Evolutionary conservation across 2,113 vertebrate species (phyloP), one percentile per base, ranked within the genome.

Genomic region (Mormoops blainvillei): DNA sequence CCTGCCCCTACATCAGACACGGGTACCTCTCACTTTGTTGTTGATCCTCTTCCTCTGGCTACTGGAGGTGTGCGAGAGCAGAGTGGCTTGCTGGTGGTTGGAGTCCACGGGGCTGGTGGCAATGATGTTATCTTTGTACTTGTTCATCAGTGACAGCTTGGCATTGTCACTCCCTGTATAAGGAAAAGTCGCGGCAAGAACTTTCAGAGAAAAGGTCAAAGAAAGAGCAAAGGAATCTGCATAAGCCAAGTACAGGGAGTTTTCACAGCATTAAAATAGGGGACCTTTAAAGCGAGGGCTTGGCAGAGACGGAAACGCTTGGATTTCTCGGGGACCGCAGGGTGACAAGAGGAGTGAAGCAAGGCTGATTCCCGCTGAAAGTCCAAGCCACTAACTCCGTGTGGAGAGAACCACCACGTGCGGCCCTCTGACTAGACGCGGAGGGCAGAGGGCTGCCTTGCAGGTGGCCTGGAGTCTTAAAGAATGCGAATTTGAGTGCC

Each of bases 81-180:
- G 98, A 0, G 99, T 99, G 98, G 99, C 99, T 97, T 99, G 99
- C 97, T 99, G 99, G 98, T 99, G 99, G 98, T 99, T 99, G 5
- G 99, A 99, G 98, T 99, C 99, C 92, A 99, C 99, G 0, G 99
- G 99, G 97, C 99, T 99, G 28, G 99, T 99, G 95, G 99, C 99
- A 0, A 99, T 99, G 98, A 99, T 99, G 98, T 99, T 99, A 98
- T 99, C 99, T 98, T 99, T 99, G 98, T 99, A 99, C 96, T 99
- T 99, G 99, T 99, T 99, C 99, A 99, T 99, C 94, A 99, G 98
- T 31, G 99, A 99, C 98, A 99, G 98, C 98, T 99, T 99, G 98
- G 99, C 99, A 1, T 99, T 99, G 93, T 99, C 99, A 0, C 99
- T 99, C 95, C 99, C 99, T 99, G 98, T 83, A 92, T 70, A 96